Evolutionary conservation across 35 echinoderm and acorn worm genomes (phyloP).

Genomic region (Apostichopus californicus): DNA sequence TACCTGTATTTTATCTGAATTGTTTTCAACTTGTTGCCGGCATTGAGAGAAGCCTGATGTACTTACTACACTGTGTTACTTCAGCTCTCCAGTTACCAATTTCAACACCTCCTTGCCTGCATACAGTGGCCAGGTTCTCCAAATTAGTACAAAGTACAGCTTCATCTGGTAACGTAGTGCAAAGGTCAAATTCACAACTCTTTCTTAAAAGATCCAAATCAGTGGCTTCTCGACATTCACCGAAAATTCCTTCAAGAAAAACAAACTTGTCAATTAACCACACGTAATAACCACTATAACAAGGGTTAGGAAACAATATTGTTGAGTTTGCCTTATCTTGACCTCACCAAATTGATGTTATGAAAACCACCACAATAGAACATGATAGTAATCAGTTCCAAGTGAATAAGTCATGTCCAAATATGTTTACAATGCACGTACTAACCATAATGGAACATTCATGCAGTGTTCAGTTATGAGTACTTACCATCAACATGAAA

Average conservation of each 20-base stretch:
- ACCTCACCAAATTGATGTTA: neutral
- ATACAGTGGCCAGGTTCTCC: neutral
- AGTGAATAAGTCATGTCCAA: neutral
- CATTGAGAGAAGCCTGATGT: neutral
- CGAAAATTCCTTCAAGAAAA: neutral
- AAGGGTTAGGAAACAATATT: neutral
- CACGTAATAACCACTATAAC: neutral
- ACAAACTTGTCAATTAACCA: neutral
- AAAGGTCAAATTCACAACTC: slow-evolving; percentile 11
- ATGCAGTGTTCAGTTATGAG: no score
- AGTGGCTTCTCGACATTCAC: neutral
- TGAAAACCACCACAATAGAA: neutral
- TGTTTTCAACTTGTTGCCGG: neutral
- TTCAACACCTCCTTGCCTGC: neutral
- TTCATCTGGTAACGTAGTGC: neutral
- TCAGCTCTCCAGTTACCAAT: slow-evolving; percentile 5
- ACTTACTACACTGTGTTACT: slow-evolving; percentile 3
- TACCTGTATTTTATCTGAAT: neutral
- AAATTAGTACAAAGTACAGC: neutral
- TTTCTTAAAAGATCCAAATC: neutral
- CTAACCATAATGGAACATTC: neutral
- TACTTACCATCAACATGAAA: neutral
- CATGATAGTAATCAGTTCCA: neutral
- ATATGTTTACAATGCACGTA: neutral
- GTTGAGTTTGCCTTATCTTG: neutral